Evolutionary conservation across 2,113 vertebrate species (phyloP), one percentile per base, ranked within the genome.

Genomic region (Dendropsophus ebraccatus): DNA sequence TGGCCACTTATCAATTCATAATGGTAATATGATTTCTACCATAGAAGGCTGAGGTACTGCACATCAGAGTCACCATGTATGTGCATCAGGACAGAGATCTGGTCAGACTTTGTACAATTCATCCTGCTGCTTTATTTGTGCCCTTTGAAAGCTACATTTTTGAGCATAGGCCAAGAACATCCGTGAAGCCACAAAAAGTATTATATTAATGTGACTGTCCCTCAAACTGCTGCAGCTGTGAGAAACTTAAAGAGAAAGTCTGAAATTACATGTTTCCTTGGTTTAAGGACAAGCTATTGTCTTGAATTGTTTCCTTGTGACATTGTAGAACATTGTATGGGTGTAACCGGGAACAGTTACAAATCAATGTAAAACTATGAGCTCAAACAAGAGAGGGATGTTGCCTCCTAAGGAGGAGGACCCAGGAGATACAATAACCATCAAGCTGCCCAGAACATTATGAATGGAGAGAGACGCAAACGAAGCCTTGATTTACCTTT

Each of bases 61-160:
- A 69, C 65, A 69, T 69, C 65, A 69, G 35, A 69, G 65, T 69
- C 30, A 69, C 65, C 65, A 69, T 69, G 32, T 7, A 69, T 21
- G 65, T 35, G 1, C 17, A 17, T 69, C 30, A 35, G 65, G 65
- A 21, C 23, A 28, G 65, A 69, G 65, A 69, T 28, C 32, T 69
- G 65, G 32, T 13, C 62, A 32, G n/a, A 23, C 56, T 62, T 62
- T 62, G 58, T 28, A 62, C 9, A 62, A 69, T 69, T 69, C 7
- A 28, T 21, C 65, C 30, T 35, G 65, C 30, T 69, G 65, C 21
- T 69, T 69, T 35, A 69, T 21, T 37, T 69, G 30, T 69, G 17
- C 65, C 17, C 65, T 69, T 69, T 69, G 60, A 69, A 35, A 35
- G 65, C 65, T 35, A 69, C 65, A 69, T 69, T 69, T 69, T 69